These are phyloP conservation scores for Tinea semifulvella DNA, from an alignment of 2,888 invertebrate species.

Conservation along the genomic window DNA sequence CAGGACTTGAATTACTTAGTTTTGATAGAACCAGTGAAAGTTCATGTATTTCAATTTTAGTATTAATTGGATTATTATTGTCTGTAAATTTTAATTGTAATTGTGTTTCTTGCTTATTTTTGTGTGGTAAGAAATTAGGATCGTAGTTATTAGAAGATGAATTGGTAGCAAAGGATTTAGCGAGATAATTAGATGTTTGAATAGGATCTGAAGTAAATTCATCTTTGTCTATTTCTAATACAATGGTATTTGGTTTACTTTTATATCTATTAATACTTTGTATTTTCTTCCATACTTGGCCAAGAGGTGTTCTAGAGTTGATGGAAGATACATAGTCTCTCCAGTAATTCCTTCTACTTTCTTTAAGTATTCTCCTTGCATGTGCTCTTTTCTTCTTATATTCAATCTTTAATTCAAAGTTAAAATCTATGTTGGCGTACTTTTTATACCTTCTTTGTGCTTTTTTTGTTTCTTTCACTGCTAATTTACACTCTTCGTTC, in stretches of 20 bases:
- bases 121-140: slow-evolving; percentile 12
- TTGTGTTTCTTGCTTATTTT: not conserved
- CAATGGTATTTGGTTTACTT: not conserved
- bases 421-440: slow-evolving; percentile 13
- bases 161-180: slow-evolving; percentile 16
- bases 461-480: slow-evolving; percentile 14
- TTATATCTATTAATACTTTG: slow-evolving; percentile 4
- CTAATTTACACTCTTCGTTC: slow-evolving; percentile 13
- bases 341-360: slow-evolving; percentile 14
- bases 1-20: slow-evolving; percentile 16
- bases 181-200: slow-evolving; percentile 8
- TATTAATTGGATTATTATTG: slow-evolving; percentile 3
- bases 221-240: not conserved
- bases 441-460: slow-evolving; percentile 12
- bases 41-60: slow-evolving; percentile 14
- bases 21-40: slow-evolving; percentile 13
- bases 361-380: slow-evolving; percentile 12
- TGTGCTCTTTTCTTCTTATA: slow-evolving; percentile 15
- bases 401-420: slow-evolving; percentile 12
- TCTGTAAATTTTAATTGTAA: not conserved
- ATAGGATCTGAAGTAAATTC: slow-evolving; percentile 2
- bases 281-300: slow-evolving; percentile 16
- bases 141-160: slow-evolving; percentile 18
- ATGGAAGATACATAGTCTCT: slow-evolving; percentile 16
- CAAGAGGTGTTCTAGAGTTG: slow-evolving; percentile 14